Conservation (phyloP, 2,888 invertebrate species). For the Caenorhabditis virilis region DNA sequence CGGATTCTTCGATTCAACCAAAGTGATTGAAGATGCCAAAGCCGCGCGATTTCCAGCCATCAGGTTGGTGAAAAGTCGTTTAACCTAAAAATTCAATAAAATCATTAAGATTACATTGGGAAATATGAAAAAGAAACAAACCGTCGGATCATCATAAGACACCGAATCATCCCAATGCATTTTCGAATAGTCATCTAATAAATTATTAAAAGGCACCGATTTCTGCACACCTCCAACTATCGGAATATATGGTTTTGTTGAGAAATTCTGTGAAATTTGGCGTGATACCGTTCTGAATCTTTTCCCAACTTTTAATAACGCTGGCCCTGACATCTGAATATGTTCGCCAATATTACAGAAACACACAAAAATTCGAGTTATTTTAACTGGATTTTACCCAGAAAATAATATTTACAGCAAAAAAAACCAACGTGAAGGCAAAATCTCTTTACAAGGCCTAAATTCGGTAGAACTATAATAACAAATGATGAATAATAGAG, state of each 20-base stretch:
- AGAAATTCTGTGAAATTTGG: background rate
- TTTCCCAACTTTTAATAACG: background rate
- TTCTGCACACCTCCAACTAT: conserved; percentile 37
- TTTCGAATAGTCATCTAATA: conserved; percentile 46
- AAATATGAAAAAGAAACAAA: conserved; percentile 4
- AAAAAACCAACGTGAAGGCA: too few species aligned
- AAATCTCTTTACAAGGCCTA: too few species aligned
- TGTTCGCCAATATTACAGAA: too few species aligned
- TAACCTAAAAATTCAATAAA: conserved; percentile 21
- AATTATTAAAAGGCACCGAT: conserved; percentile 37
- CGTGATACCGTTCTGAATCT: background rate
- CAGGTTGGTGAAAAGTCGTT: conserved; percentile 36
- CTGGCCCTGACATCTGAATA: background rate
- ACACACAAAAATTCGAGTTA: too few species aligned
- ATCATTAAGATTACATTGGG: background rate
- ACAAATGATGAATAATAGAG: too few species aligned
- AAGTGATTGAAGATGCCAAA: conserved; percentile 72
- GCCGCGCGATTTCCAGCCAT: conserved; percentile 68
- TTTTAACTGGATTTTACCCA: too few species aligned
- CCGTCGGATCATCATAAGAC: conserved; percentile 49
- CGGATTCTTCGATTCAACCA: conserved; percentile 71
- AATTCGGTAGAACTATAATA: too few species aligned
- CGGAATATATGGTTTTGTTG: conserved; percentile 25
- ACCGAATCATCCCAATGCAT: conserved; percentile 55
- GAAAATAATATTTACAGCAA: too few species aligned